Conservation (phyloP, 2,113 vertebrate genomes). For the pig (Sus scrofa) region T2T-Sscrofa CM000814.6:83805501-83806000, state of each 20-base stretch:
- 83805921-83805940: background rate
- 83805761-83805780: slow-evolving; percentile 7
- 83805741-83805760: background rate
- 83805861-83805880: background rate
- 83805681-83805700: background rate
- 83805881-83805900: background rate
- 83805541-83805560: background rate
- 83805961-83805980: slow-evolving; percentile 28
- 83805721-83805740: background rate
- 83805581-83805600: background rate
- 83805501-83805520: background rate
- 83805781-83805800: background rate
- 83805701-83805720: background rate
- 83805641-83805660: background rate
- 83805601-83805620: background rate
- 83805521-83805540: background rate
- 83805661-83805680: background rate
- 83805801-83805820: background rate
- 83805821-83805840: background rate
- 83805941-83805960: background rate
- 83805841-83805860: background rate
- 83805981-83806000: background rate
- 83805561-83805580: background rate
- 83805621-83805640: background rate
- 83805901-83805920: background rate